phyloP scores from a whole-genome alignment of 2,113 vertebrate genomes.

The Nothocercus nigrocapillus region DNA sequence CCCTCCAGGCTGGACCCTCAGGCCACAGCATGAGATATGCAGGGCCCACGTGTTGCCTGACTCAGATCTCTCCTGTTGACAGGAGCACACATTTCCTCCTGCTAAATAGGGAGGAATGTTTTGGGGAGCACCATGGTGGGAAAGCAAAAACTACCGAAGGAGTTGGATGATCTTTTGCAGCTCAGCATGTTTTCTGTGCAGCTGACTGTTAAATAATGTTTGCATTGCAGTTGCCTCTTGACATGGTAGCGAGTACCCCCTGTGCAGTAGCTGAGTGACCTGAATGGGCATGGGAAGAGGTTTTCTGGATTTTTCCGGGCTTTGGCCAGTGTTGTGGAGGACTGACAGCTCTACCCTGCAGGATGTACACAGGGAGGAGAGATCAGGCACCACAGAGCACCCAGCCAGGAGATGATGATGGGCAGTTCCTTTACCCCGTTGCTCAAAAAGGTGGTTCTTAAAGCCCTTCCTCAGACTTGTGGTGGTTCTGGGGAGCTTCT shows the following conservation, averaged over 20 bases:
- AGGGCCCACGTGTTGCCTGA: not conserved
- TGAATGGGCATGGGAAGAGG: not conserved
- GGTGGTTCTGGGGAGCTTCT: not conserved
- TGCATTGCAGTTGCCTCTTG: not conserved
- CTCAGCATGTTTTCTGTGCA: not conserved
- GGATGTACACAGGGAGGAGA: not conserved
- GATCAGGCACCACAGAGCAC: not conserved
- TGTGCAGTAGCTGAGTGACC: not conserved
- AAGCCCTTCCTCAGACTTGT: not conserved
- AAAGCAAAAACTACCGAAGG: not conserved
- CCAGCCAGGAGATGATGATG: not conserved
- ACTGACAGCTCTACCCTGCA: not conserved
- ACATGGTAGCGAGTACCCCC: not conserved
- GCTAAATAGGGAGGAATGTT: not conserved
- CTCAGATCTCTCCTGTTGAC: not conserved
- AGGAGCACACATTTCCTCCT: accelerated
- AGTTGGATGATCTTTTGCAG: not conserved
- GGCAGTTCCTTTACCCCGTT: not conserved
- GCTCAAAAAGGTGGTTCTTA: not conserved
- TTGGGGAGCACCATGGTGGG: not conserved
- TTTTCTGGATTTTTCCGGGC: not conserved
- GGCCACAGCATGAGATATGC: not conserved
- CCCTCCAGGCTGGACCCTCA: not conserved
- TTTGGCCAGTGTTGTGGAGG: not conserved
- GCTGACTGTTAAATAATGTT: not conserved